Evolutionary conservation across 2,113 vertebrate genomes (phyloP), one percentile per base, ranked within the genome.

Genomic region (Etheostoma spectabile): DNA sequence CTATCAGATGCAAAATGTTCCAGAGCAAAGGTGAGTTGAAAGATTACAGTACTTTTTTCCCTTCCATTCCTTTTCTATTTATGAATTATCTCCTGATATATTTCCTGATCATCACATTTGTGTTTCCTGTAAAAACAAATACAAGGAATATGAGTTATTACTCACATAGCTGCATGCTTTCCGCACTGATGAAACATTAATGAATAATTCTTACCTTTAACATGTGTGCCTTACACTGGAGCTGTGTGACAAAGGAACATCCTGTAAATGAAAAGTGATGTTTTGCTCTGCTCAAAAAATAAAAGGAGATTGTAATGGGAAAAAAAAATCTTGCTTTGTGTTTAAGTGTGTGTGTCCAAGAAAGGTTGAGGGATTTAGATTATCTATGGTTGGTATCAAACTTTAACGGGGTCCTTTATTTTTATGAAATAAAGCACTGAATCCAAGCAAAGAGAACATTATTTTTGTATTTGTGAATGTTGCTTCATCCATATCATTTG

Each of bases 1-100:
- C 49, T 85, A 82, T 90, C 82, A 90, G 85, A 89, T 91, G 66
- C 49, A 86, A 88, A 87, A 91, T 88, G 85, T 90, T 76, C 87
- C 82, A 82, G 77, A 89, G 71, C 53, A 80, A 74, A 87, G 85
- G 88, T 88, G 82, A 86, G 78, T 55, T 85, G 74, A 79, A 82
- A 89, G 82, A 87, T 83, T 67, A 66, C 74, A 79, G 76, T 69
- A 59, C 16, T 65, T 72, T 81, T 8, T 19, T n/a, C 2, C 21
- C 48, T 52, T 62, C 35, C 15, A 6, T 27, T 6, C 57, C 64
- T 57, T 70, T 62, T 52, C 46, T 51, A 24, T 55, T 68, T 63
- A n/a, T 75, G 14, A 6, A 51, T 75, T 59, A 27, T 78, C 38
- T 52, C 14, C 56, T 52, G 12, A 60, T 65, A 24, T 11, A 42